Base-by-base conservation (phyloP, 2,888 invertebrate genomes). In the Adelognathus sp. region DNA sequence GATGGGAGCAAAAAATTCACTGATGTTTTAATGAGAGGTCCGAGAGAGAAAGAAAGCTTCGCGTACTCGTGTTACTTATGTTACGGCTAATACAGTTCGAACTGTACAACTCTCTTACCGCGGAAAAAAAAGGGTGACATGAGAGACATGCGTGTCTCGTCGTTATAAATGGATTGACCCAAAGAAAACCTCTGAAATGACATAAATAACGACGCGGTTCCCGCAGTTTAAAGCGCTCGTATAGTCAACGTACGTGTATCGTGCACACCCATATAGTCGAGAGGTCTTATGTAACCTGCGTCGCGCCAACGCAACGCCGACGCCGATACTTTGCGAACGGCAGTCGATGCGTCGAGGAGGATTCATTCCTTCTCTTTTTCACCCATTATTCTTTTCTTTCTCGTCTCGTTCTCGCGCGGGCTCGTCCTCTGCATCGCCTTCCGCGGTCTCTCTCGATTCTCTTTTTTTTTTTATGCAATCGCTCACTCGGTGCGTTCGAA, bases 151-250 rank as follows among this genome's bases (percentile, higher is more conserved):
- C 84, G 85, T 85, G 85, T 83, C 74, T 83, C 58, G 84, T 72
- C 84, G 82, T 85, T 86, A 86, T 86, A 90, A 90, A 89, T 86
- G 90, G 90, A 91, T 91, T 90, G 90, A 91, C 90, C 90, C 83
- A 85, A 87, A 88, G 89, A 90, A 90, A 90, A 89, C 89, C 89
- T 89, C 87, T 90, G 86, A 90, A 90, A 90, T 88, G 88, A 88
- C 89, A 89, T 86, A 88, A 91, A 90, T 90, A 86, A 88, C 85
- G 81, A 66, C 64, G 41, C 61, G 31, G 7, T 33, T 66, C 63
- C 52, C 33, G 27, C 41, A 29, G 16, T 64, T 50, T 14, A 33
- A 18, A 14, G 64, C 21, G 50, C 50, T 50, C 18, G 7, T n/a
- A n/a, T 24, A 27, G 3, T 54, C 7, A 24, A n/a, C 11, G 33